Conservation (phyloP, 2,113 vertebrate species). For the Cinclus mexicanus region DNA sequence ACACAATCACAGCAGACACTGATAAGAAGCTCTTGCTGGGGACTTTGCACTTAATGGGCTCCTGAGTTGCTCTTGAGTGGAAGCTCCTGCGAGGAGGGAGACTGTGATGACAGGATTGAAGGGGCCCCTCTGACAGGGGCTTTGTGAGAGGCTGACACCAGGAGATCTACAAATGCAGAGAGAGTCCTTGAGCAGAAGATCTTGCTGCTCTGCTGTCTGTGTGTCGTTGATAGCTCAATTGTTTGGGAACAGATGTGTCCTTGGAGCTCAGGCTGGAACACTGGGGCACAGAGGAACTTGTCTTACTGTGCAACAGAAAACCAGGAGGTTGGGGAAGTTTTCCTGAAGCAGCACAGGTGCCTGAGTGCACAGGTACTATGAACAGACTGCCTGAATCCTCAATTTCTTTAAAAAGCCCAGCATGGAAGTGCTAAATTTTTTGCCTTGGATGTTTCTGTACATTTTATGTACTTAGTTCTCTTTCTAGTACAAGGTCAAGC, state of each 20-base stretch:
- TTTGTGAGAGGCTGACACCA: constrained; percentile 28
- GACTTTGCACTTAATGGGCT: constrained; percentile 38
- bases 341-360: accelerated
- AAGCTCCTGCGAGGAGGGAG: constrained; percentile 39
- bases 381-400: not conserved
- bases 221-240: constrained; percentile 28
- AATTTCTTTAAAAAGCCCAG: not conserved
- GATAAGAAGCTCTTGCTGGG: constrained; percentile 53
- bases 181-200: constrained; percentile 40
- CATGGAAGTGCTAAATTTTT: not conserved
- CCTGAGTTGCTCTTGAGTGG: constrained; percentile 33
- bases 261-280: not conserved
- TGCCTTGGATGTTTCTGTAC: not conserved
- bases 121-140: constrained; percentile 9
- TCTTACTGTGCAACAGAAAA: not conserved
- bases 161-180: constrained; percentile 10
- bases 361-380: not conserved
- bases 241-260: constrained; percentile 40
- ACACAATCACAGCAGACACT: constrained; percentile 52
- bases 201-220: constrained; percentile 26
- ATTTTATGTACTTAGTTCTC: not conserved
- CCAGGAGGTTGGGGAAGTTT: not conserved
- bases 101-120: constrained; percentile 37
- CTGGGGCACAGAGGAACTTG: not conserved
- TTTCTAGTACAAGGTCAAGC: not conserved